Evolutionary conservation across 2,113 vertebrate genomes (phyloP).

Genomic region (rabbit (Oryctolagus cuniculus)): mOryCun1.1 NC_091443.1:87956501-87957000

Average conservation of each 20-base stretch:
- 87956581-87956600: constrained; percentile 95
- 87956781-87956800: background rate
- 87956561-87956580: constrained; percentile 90
- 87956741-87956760: background rate
- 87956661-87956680: constrained; percentile 92
- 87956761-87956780: background rate
- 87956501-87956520: background rate
- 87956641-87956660: constrained; percentile 92
- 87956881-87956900: background rate
- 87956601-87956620: constrained; percentile 95
- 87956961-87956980: no score
- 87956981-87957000: background rate
- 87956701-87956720: fast-evolving
- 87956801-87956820: background rate
- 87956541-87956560: background rate
- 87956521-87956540: background rate
- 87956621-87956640: constrained; percentile 92
- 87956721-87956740: no score
- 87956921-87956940: no score
- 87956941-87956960: no score
- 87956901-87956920: no score
- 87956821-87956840: background rate
- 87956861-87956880: background rate
- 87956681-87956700: background rate
- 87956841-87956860: background rate